Conservation (phyloP, 2,888 invertebrate genomes). For the Unio delphinus region DNA sequence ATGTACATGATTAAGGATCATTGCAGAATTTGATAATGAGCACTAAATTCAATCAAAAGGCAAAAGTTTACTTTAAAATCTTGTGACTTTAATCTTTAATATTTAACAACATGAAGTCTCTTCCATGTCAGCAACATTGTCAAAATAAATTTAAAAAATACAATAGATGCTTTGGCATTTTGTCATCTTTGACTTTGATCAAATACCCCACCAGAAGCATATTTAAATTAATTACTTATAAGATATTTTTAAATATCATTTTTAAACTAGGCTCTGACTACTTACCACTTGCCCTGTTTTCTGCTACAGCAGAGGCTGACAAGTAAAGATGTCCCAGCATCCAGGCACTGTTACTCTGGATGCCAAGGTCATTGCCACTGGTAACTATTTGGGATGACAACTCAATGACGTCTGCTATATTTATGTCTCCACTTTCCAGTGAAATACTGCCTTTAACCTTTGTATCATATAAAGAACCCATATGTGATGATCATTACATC, state of each 20-base stretch:
- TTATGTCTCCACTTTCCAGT: slow-evolving; percentile 24
- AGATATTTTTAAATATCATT: neutral
- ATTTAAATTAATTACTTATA: neutral
- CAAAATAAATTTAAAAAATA: neutral
- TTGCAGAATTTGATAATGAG: no score
- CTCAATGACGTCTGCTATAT: slow-evolving; percentile 41
- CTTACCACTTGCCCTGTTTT: slow-evolving; percentile 47
- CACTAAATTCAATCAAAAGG: no score
- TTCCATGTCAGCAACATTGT: neutral
- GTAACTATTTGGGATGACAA: slow-evolving; percentile 34
- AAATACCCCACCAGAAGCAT: no score
- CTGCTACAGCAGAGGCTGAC: slow-evolving; percentile 44
- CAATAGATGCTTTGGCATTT: no score
- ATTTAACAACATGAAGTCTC: neutral
- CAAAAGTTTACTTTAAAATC: no score
- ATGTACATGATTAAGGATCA: no score
- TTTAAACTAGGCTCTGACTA: neutral
- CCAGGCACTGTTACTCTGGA: slow-evolving; percentile 56
- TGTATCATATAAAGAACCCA: slow-evolving; percentile 15
- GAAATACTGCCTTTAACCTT: slow-evolving; percentile 8
- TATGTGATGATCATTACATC: no score
- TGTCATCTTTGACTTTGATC: no score
- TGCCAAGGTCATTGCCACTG: slow-evolving; percentile 43
- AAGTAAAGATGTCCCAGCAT: slow-evolving; percentile 60
- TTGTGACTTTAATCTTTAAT: no score